phyloP scores from a whole-genome alignment of 1,140 invertebrate genomes.

The Diachasmimorpha longicaudata region DNA sequence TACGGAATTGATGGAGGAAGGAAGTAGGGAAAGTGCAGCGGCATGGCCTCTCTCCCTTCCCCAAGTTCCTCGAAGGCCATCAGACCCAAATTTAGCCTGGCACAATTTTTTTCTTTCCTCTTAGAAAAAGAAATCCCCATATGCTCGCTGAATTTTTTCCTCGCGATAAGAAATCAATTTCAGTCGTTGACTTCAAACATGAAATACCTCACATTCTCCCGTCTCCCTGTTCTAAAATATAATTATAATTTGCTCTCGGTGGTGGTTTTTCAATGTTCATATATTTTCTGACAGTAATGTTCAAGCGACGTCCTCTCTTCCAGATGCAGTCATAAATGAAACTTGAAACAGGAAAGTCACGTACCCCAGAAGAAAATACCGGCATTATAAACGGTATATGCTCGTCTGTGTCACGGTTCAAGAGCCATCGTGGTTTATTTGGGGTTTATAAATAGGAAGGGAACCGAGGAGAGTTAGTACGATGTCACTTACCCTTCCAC shows the following conservation, averaged over 20 bases:
- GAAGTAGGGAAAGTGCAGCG: not conserved
- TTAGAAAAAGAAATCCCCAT: not conserved
- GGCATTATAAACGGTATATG: not conserved
- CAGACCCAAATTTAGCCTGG: not conserved
- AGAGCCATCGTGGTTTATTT: not conserved
- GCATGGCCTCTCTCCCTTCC: not conserved
- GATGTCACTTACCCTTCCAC: not conserved
- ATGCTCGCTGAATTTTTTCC: not conserved
- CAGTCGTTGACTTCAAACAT: too few relatives aligned
- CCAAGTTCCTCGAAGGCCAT: not conserved
- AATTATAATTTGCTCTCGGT: too few relatives aligned
- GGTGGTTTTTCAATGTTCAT: not conserved
- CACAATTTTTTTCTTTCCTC: not conserved
- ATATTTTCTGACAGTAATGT: conserved; percentile 3
- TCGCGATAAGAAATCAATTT: too few relatives aligned
- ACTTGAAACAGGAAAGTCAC: too few relatives aligned
- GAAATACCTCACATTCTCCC: too few relatives aligned
- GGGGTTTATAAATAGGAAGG: not conserved
- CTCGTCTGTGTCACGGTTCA: not conserved
- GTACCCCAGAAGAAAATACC: not conserved
- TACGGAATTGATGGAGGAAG: not conserved
- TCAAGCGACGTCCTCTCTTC: not conserved
- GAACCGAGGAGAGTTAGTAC: not conserved
- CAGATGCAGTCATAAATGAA: too few relatives aligned
- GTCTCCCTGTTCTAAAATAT: too few relatives aligned